A percentile compares a stretch with the other conserved stretches of the same genome.
These are phyloP conservation scores for Opisthograptis luteolata DNA, from an alignment of 2,888 invertebrate genomes.

Conservation along the genomic window DNA sequence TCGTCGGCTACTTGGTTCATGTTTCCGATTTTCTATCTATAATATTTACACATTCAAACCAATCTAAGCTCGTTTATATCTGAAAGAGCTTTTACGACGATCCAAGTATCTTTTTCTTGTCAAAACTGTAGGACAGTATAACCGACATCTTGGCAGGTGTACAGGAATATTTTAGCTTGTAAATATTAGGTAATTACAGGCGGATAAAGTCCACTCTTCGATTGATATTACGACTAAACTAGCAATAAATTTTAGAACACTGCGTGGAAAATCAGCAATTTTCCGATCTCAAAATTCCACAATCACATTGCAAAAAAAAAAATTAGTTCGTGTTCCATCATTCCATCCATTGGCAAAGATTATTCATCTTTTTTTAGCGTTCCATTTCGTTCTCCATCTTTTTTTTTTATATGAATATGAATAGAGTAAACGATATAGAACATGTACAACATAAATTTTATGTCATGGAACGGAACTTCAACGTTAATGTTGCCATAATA, in stretches of 20 bases:
- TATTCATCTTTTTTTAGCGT: constrained; percentile 20
- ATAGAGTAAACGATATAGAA: not conserved
- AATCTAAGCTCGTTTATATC: constrained; percentile 64
- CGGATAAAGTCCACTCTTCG: constrained; percentile 38
- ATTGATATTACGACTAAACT: constrained; percentile 6
- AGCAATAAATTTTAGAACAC: constrained; percentile 34
- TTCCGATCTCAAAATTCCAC: constrained; percentile 57
- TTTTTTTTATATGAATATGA: too few relatives aligned
- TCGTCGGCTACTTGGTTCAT: constrained; percentile 77
- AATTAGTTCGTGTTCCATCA: constrained; percentile 40
- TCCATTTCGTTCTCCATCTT: not conserved
- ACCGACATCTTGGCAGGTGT: constrained; percentile 80
- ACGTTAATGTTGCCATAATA: too few relatives aligned
- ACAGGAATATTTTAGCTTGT: constrained; percentile 57
- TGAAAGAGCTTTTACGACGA: constrained; percentile 62
- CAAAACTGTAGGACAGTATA: constrained; percentile 77
- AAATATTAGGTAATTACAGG: constrained; percentile 40
- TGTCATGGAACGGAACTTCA: too few relatives aligned
- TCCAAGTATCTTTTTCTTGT: constrained; percentile 74
- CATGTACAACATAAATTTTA: too few relatives aligned
- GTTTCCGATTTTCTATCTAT: constrained; percentile 68
- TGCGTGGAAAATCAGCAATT: constrained; percentile 62
- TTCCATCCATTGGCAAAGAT: constrained; percentile 29
- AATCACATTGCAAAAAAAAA: constrained; percentile 79
- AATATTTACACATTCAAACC: constrained; percentile 75